Evolutionary conservation across 2,797 vertebrate genomes (phyloP).

Genomic region (Mus spretus): DNA sequence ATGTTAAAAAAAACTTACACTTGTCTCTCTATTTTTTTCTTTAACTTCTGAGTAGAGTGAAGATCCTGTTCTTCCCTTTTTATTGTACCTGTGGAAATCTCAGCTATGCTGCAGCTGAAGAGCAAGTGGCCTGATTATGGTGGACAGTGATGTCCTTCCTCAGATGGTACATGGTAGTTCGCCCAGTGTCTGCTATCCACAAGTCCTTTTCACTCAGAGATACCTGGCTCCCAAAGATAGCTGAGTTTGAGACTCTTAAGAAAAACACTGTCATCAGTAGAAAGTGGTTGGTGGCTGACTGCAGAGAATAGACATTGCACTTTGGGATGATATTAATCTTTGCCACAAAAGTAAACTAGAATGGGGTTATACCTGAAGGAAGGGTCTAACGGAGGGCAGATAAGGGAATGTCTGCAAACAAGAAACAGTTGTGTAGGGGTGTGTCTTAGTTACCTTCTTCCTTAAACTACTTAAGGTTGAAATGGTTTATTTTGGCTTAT

Average conservation of each 20-base stretch:
- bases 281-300: not conserved
- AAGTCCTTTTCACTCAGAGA: not conserved
- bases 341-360: not conserved
- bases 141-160: too few species aligned
- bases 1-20: not conserved
- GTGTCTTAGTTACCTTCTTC: not conserved
- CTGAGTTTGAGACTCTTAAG: not conserved
- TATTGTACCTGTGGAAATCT: not conserved
- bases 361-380: not conserved
- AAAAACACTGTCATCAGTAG: not conserved
- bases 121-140: not conserved
- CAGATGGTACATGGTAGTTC: fast-evolving
- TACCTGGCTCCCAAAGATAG: too few species aligned
- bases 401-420: too few species aligned
- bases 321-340: not conserved
- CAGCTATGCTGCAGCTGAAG: not conserved
- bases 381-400: too few species aligned
- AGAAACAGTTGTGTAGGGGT: not conserved
- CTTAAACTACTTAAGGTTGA: not conserved
- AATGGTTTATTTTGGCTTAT: not conserved
- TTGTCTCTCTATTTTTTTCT: not conserved
- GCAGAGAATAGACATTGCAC: not conserved
- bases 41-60: not conserved
- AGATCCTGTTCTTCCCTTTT: not conserved
- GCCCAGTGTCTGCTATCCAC: not conserved